A percentile compares a stretch with the other conserved stretches of the same genome.
Evolutionary conservation across 1,140 invertebrate species (phyloP).

Genomic region (Magallana angulata): DNA sequence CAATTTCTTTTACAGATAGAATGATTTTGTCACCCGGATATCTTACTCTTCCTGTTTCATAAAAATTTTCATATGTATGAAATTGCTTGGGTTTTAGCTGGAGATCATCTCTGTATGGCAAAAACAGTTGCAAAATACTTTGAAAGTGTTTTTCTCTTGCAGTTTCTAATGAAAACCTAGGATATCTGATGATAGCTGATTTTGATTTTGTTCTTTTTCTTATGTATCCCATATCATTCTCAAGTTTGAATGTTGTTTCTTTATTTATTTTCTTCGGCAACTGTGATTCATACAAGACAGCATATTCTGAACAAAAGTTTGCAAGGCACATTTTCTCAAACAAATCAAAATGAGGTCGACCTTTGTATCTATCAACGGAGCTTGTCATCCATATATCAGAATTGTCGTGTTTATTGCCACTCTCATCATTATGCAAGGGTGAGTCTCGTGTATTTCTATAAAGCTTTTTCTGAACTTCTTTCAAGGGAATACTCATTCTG

Average conservation of each 20-base stretch:
- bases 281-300: constrained; percentile 26
- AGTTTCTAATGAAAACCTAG: constrained; percentile 37
- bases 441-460: too few species aligned
- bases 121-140: constrained; percentile 46
- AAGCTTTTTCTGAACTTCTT: too few species aligned
- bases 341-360: neutral
- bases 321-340: constrained; percentile 42
- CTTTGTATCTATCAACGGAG: constrained; percentile 40
- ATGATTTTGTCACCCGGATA: too few species aligned
- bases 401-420: neutral
- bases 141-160: constrained; percentile 45
- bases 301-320: constrained; percentile 53
- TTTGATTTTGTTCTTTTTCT: constrained; percentile 41
- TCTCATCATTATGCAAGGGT: neutral
- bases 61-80: too few species aligned
- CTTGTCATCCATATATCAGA: constrained; percentile 42
- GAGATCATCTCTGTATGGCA: constrained; percentile 47
- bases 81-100: neutral
- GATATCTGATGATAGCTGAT: constrained; percentile 44
- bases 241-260: constrained; percentile 6
- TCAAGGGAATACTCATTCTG: constrained; percentile 47
- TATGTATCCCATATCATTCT: constrained; percentile 55
- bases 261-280: too few species aligned
- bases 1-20: too few species aligned
- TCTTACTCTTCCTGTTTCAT: too few species aligned